Base-by-base conservation (phyloP, 2,113 vertebrate genomes). In the Trichomycterus rosablanca region DNA sequence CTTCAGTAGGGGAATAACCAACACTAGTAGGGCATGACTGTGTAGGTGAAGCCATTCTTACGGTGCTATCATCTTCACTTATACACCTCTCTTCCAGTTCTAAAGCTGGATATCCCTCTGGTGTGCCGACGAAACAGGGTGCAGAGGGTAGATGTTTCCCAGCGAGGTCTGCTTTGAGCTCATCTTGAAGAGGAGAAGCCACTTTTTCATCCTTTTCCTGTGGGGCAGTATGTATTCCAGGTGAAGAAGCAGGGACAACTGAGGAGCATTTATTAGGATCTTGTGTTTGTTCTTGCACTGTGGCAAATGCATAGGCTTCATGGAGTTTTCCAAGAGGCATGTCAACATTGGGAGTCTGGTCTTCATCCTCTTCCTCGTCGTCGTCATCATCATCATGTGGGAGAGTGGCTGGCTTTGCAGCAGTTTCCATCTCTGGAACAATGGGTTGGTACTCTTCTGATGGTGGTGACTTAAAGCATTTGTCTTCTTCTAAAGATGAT, bases 401-500 rank as follows among this genome's bases (percentile, higher is more conserved):
- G 22, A 83, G 85, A 71, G 81, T 78, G 12, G 70, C 67, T 7
- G 65, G 15, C 66, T 85, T 80, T 40, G 70, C 72, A 32, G 77
- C 88, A 24, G 78, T 76, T 42, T 93, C 88, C 20, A 81, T 77
- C 68, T 93, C 91, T n/a, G 76, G 58, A 14, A 84, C 75, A 18
- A 88, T 75, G 0, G 85, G 83, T 46, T 91, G 89, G 74, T 89
- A 91, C 20, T 97, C 95, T 70, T 98, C 94, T 40, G 88, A 89
- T 7, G 93, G 94, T 32, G 95, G 94, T 65, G 94, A 97, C 73
- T 97, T 97, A 59, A 98, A 98, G 75, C 86, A 94, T 63, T 97
- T 97, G 78, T 98, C 95, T 67, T 98, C 96, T 76, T 98, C 96
- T 60, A 98, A 75, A 11, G 95, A 98, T 57, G 95, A 98, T 1